A percentile compares a stretch with the other conserved stretches of the same genome.
Conservation (phyloP, 2,797 vertebrate species). For the Rhinella marina region DNA sequence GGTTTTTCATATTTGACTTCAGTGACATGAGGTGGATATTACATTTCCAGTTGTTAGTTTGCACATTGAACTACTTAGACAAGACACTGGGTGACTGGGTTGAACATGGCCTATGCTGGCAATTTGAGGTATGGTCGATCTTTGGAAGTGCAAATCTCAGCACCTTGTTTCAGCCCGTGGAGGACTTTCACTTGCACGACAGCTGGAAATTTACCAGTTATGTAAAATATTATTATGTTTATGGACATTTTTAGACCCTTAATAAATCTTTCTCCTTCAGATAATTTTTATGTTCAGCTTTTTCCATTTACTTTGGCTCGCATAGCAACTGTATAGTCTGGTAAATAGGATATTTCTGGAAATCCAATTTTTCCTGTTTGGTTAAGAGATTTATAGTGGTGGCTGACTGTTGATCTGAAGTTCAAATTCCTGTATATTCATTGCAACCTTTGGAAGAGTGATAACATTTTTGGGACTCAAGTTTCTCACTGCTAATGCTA, state of each 20-base stretch:
- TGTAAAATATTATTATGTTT: background rate
- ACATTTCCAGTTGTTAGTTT: background rate
- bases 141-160: background rate
- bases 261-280: slow-evolving; percentile 26
- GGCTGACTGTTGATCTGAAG: slow-evolving; percentile 3
- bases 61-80: background rate
- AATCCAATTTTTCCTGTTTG: slow-evolving; percentile 35
- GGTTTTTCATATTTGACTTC: background rate
- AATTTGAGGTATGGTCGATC: background rate
- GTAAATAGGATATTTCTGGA: slow-evolving; percentile 39
- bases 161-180: background rate
- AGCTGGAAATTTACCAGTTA: slow-evolving; percentile 8
- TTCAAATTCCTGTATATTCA: slow-evolving; percentile 15
- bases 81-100: background rate
- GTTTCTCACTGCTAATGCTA: background rate
- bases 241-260: background rate
- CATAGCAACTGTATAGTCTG: slow-evolving; percentile 1
- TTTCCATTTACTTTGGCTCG: slow-evolving; percentile 48
- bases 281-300: slow-evolving; percentile 23
- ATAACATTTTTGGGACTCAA: background rate
- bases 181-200: background rate
- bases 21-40: background rate
- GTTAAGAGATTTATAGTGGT: slow-evolving; percentile 34
- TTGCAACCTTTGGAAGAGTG: slow-evolving; percentile 3
- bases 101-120: background rate